Conservation (phyloP, 2,113 vertebrate species). For the Cheirogaleus medius region DNA sequence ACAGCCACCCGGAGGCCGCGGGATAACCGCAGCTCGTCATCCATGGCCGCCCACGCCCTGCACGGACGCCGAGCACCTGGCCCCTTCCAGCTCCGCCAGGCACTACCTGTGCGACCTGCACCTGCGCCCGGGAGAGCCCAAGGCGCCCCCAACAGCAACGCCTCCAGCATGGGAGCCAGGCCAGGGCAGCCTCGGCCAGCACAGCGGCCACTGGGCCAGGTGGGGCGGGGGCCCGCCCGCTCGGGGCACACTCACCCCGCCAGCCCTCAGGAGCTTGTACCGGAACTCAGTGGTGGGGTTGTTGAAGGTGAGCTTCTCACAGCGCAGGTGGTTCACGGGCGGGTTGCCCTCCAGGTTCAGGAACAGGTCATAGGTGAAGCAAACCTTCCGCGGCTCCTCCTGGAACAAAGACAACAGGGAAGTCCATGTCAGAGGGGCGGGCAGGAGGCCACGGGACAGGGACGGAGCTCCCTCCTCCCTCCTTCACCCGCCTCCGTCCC, state of each 20-base stretch:
- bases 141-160: too few species aligned
- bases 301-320: constrained; percentile 99
- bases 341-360: constrained; percentile 99
- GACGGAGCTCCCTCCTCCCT: neutral
- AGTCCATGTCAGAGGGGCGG: constrained; percentile 28
- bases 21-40: neutral
- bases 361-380: constrained; percentile 98
- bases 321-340: constrained; percentile 98
- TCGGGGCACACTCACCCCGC: constrained; percentile 90
- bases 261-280: constrained; percentile 95
- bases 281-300: constrained; percentile 99
- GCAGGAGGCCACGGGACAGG: neutral
- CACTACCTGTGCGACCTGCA: neutral
- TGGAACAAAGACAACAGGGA: constrained; percentile 74
- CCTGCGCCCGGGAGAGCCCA: neutral
- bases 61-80: neutral
- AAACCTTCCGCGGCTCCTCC: constrained; percentile 98
- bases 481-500: neutral
- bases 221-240: neutral
- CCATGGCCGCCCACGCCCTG: neutral
- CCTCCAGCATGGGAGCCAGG: neutral
- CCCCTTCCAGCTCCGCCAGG: neutral
- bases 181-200: neutral
- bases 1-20: neutral
- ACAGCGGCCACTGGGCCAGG: neutral